phyloP scores from a whole-genome alignment of 2,888 invertebrate species.

The Metallyticus violacea region DNA sequence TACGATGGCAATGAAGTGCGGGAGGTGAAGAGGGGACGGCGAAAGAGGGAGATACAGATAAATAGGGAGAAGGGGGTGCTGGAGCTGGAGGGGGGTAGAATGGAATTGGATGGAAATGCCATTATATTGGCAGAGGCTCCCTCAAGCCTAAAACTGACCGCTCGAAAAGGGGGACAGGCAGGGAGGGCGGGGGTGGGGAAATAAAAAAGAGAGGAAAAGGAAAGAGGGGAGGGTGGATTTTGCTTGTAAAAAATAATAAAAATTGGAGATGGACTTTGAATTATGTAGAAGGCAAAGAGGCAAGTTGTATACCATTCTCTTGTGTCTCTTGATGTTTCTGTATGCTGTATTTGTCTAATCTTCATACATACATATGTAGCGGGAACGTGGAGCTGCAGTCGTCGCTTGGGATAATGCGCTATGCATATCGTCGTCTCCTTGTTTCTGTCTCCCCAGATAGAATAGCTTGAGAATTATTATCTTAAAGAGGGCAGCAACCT shows the following conservation, averaged over 20 bases:
- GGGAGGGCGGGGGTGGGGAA: not conserved
- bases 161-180: not conserved
- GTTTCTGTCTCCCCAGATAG: not conserved
- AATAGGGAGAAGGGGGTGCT: not conserved
- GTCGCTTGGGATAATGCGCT: not conserved
- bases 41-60: not conserved
- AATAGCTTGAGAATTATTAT: too few relatives aligned
- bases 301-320: slow-evolving; percentile 6
- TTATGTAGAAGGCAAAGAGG: slow-evolving; percentile 47
- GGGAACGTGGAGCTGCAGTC: not conserved
- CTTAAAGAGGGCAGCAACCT: too few relatives aligned
- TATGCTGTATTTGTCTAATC: slow-evolving; percentile 25
- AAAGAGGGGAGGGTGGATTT: slow-evolving; percentile 19
- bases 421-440: not conserved
- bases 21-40: not conserved
- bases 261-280: slow-evolving; percentile 53
- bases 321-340: slow-evolving; percentile 18
- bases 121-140: slow-evolving; percentile 28
- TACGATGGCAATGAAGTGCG: slow-evolving; percentile 6
- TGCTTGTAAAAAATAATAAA: slow-evolving; percentile 46
- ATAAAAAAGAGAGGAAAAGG: not conserved
- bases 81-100: slow-evolving; percentile 12
- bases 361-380: slow-evolving; percentile 30
- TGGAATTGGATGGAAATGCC: slow-evolving; percentile 31
- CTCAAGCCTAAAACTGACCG: slow-evolving; percentile 28